Evolutionary conservation across 2,113 vertebrate genomes (phyloP).

Genomic region (Mandrillus leucophaeus): DNA sequence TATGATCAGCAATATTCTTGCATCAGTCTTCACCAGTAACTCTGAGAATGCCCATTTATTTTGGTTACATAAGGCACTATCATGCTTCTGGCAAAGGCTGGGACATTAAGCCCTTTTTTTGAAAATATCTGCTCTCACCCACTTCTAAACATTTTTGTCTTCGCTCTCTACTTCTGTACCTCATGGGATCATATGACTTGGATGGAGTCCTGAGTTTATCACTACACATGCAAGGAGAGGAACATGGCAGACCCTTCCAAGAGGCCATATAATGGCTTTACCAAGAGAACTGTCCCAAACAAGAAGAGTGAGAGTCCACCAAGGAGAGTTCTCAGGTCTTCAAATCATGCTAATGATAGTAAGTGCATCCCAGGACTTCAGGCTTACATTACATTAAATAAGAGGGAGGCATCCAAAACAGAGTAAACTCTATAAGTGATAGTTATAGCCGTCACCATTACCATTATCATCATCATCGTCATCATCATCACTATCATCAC

Average conservation of each 20-base stretch:
- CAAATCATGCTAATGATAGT: not conserved
- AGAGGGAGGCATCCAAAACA: not conserved
- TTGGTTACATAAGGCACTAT: rapidly evolving
- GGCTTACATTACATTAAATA: not conserved
- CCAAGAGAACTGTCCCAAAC: not conserved
- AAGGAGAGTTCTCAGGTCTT: not conserved
- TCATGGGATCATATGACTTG: rapidly evolving
- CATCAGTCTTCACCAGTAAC: not conserved
- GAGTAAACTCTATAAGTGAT: not conserved
- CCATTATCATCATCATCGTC: rapidly evolving
- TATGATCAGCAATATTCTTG: rapidly evolving
- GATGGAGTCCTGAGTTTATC: not conserved
- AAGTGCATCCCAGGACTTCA: too few relatives aligned
- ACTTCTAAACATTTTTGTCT: not conserved
- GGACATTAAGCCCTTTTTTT: rapidly evolving
- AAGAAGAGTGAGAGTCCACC: not conserved
- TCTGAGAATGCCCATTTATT: too few relatives aligned
- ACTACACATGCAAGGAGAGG: rapidly evolving
- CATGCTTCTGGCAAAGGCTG: too few relatives aligned
- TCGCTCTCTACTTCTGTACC: not conserved
- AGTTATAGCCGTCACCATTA: rapidly evolving
- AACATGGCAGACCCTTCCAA: not conserved
- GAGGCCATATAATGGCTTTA: not conserved
- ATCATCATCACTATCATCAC: rapidly evolving
- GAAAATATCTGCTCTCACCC: too few relatives aligned